phyloP scores from a whole-genome alignment of 2,113 vertebrate species.

The Vireo altiloquus region DNA sequence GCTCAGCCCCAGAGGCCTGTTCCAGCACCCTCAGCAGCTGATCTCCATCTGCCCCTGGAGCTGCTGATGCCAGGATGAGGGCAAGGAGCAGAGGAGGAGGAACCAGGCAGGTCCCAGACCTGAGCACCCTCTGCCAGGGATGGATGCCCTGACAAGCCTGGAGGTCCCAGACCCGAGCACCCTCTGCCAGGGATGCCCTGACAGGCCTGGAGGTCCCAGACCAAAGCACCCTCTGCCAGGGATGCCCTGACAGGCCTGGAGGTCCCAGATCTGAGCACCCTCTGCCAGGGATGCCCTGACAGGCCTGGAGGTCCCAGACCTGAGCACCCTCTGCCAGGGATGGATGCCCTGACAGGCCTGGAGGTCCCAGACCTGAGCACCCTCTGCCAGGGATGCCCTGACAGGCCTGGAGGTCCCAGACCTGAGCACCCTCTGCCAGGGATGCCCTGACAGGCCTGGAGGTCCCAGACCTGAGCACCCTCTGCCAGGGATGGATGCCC shows the following conservation, averaged over 20 bases:
- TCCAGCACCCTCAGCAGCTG: background rate
- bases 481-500: background rate
- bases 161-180: accelerated
- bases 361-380: accelerated
- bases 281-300: background rate
- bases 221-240: accelerated
- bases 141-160: background rate
- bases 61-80: background rate
- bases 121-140: accelerated
- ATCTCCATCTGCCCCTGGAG: background rate
- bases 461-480: accelerated
- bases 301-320: background rate
- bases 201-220: background rate
- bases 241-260: too few relatives aligned
- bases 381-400: background rate
- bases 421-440: accelerated
- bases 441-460: too few relatives aligned
- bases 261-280: accelerated
- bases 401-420: background rate
- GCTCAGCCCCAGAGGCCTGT: too few relatives aligned
- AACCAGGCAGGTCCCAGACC: background rate
- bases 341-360: too few relatives aligned
- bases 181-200: background rate
- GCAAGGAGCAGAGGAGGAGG: background rate
- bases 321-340: accelerated